These are phyloP conservation scores for Falco columbarius DNA, from an alignment of 2,797 vertebrate species.

Conservation along the genomic window DNA sequence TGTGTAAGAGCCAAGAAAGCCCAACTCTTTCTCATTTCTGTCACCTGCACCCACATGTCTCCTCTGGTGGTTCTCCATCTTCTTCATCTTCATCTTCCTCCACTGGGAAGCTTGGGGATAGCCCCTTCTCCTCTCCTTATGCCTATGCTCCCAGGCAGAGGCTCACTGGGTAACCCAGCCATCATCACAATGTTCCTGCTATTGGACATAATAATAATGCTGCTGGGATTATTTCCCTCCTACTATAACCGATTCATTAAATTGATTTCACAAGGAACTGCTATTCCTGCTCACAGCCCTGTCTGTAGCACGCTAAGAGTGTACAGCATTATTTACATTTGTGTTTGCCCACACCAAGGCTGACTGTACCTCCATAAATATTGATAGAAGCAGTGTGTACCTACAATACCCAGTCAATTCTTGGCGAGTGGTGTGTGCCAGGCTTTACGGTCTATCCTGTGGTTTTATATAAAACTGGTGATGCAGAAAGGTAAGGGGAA, in stretches of 20 bases:
- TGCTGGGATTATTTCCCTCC: conserved; percentile 9
- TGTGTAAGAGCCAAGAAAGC: neutral
- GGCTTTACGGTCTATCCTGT: neutral
- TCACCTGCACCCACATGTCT: neutral
- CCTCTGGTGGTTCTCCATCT: neutral
- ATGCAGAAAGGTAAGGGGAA: neutral
- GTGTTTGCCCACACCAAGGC: neutral
- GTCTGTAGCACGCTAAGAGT: neutral
- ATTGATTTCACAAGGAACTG: conserved; percentile 3
- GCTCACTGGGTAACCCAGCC: neutral
- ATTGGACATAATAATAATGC: neutral
- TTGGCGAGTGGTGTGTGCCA: neutral
- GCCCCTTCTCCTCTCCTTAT: neutral
- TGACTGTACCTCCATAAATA: conserved; percentile 52
- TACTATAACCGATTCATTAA: conserved; percentile 29
- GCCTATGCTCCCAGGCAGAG: neutral
- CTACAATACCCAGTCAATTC: conserved; percentile 1
- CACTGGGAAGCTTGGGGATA: neutral
- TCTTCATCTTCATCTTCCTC: neutral
- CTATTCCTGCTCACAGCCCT: neutral
- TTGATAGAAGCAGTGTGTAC: neutral
- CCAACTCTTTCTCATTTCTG: neutral
- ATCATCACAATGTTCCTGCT: neutral
- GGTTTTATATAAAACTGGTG: neutral
- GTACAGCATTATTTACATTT: neutral